Conservation (phyloP, 2,113 vertebrate species). For the Sterrhoptilus dennistouni region DNA sequence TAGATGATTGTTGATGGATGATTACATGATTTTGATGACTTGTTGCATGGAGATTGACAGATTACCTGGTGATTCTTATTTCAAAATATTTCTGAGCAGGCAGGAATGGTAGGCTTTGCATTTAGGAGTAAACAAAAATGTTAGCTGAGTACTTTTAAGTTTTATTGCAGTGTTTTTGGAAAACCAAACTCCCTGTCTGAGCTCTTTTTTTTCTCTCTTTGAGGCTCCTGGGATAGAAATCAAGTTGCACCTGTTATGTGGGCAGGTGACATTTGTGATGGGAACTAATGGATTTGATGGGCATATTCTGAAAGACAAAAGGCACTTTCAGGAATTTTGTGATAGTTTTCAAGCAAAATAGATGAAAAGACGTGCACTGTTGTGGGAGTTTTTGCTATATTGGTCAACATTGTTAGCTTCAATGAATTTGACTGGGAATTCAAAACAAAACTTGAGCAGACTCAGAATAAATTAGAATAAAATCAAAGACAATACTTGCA, state of each 20-base stretch:
- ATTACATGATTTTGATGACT: neutral
- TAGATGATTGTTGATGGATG: neutral
- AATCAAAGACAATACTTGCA: constrained; percentile 1
- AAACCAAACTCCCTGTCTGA: neutral
- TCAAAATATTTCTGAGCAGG: neutral
- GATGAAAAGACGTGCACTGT: neutral
- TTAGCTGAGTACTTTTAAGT: neutral
- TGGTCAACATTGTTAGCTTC: neutral
- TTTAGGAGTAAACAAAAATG: neutral
- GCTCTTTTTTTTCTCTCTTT: neutral
- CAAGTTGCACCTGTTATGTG: neutral
- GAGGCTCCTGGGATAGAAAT: neutral
- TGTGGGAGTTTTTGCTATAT: neutral
- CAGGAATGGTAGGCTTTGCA: neutral
- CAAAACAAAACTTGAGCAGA: neutral
- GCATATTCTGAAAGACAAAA: neutral
- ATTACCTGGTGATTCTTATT: neutral
- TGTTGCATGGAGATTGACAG: neutral
- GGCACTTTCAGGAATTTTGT: neutral
- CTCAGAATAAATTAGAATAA: constrained; percentile 44
- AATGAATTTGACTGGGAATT: constrained; percentile 1
- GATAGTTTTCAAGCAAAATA: neutral
- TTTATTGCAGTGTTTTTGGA: neutral
- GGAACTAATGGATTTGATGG: neutral
- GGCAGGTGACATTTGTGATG: neutral